Evolutionary conservation across 2,113 vertebrate genomes (phyloP).

Genomic region (Megaleporinus macrocephalus): DNA sequence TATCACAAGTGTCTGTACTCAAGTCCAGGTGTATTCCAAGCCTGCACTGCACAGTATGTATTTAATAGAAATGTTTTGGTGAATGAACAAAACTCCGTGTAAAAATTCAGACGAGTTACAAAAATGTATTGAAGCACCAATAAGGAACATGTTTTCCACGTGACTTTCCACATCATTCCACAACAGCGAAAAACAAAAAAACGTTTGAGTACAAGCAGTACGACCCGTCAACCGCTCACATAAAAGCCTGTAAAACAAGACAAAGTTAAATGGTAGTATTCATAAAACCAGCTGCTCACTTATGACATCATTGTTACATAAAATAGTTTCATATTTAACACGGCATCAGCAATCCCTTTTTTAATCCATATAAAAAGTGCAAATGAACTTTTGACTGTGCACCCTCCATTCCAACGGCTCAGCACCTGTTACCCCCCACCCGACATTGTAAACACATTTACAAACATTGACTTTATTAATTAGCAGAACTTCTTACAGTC

Average conservation of each 20-base stretch:
- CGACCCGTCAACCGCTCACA: not conserved
- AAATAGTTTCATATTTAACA: conserved; percentile 50
- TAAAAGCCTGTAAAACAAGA: conserved; percentile 10
- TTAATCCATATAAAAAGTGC: conserved; percentile 54
- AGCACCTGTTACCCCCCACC: not conserved
- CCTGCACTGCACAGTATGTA: not conserved
- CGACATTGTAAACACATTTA: conserved; percentile 40
- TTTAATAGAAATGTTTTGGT: not conserved
- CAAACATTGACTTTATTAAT: conserved; percentile 50
- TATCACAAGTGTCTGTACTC: not conserved
- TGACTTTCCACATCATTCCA: conserved; percentile 33
- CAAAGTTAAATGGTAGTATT: not conserved
- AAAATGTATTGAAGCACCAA: conserved; percentile 27
- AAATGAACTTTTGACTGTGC: conserved; percentile 40
- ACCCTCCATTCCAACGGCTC: conserved; percentile 9
- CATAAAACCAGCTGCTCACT: conserved; percentile 28
- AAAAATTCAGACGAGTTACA: conserved; percentile 9
- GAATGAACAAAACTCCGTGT: not conserved
- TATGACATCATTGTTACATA: conserved; percentile 43
- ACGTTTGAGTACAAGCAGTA: not conserved
- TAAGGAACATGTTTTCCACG: conserved; percentile 27
- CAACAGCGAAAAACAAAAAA: conserved; percentile 27
- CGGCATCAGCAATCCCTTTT: conserved; percentile 42
- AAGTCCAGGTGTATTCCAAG: not conserved
- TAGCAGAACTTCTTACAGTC: conserved; percentile 45